phyloP scores from a whole-genome alignment of 2,797 vertebrate species.

The Diceros bicornis region DNA sequence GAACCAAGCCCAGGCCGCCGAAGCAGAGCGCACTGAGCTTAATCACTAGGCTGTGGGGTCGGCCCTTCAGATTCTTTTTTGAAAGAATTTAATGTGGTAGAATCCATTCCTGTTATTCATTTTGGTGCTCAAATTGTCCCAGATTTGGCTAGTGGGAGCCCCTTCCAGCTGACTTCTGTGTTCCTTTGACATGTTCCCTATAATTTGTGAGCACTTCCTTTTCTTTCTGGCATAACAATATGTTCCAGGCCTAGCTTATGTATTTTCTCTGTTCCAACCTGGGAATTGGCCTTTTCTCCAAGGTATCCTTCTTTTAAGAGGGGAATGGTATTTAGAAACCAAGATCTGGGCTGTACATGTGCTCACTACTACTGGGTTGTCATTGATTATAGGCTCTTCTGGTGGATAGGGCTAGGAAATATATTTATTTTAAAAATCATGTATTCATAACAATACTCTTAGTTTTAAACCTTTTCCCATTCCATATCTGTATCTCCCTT shows the following conservation, averaged over 20 bases:
- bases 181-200: background rate
- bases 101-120: background rate
- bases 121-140: background rate
- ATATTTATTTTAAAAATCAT: background rate
- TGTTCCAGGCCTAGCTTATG: background rate
- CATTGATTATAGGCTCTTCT: background rate
- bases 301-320: background rate
- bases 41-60: too few species aligned
- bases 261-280: background rate
- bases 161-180: background rate
- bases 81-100: background rate
- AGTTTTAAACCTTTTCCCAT: background rate
- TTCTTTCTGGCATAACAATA: background rate
- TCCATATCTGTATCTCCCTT: background rate
- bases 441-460: background rate
- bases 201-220: background rate
- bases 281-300: background rate
- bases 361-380: background rate
- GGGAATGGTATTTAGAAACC: background rate
- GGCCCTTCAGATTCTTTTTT: background rate
- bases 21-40: too few species aligned
- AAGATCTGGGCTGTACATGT: background rate
- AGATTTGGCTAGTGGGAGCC: background rate
- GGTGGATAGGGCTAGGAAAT: background rate
- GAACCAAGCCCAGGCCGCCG: too few species aligned